A percentile compares a stretch with the other conserved stretches of the same genome.
Evolutionary conservation across 37 sponge, comb jelly and placozoan genomes (phyloP).

Genomic region (Beroe ovata): DNA sequence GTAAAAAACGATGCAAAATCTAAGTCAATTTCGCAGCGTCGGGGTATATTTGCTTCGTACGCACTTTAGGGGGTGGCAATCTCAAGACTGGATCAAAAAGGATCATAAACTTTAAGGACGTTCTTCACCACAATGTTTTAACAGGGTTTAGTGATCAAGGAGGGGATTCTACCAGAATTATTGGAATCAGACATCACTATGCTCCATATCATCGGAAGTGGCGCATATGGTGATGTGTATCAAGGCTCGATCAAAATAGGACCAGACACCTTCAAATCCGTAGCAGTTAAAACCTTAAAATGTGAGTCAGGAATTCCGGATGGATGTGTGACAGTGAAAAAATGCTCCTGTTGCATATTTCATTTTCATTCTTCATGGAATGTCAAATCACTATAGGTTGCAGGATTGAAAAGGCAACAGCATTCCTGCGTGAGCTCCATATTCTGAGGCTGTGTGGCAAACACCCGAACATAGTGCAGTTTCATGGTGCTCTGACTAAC

Average conservation of each 20-base stretch:
- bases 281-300: not conserved
- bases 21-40: too few species aligned
- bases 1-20: too few species aligned
- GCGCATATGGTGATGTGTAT: conserved; percentile 19
- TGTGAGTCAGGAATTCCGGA: too few species aligned
- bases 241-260: not conserved
- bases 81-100: too few species aligned
- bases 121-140: too few species aligned
- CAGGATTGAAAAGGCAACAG: not conserved
- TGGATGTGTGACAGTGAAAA: too few species aligned
- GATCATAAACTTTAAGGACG: too few species aligned
- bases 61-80: too few species aligned
- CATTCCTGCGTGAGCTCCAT: conserved; percentile 18
- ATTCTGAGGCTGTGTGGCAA: conserved; percentile 7
- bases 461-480: not conserved
- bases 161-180: not conserved
- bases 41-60: too few species aligned
- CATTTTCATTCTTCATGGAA: too few species aligned
- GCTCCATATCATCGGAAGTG: not conserved
- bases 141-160: conserved; percentile 19
- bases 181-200: not conserved
- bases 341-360: too few species aligned
- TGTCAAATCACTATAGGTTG: too few species aligned
- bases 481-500: conserved; percentile 6
- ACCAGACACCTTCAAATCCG: not conserved